Percentiles rank a stretch among this genome's conserved stretches.
These are phyloP conservation scores for Girardinichthys multiradiatus DNA, from an alignment of 2,113 vertebrate genomes.

Conservation along the genomic window DNA sequence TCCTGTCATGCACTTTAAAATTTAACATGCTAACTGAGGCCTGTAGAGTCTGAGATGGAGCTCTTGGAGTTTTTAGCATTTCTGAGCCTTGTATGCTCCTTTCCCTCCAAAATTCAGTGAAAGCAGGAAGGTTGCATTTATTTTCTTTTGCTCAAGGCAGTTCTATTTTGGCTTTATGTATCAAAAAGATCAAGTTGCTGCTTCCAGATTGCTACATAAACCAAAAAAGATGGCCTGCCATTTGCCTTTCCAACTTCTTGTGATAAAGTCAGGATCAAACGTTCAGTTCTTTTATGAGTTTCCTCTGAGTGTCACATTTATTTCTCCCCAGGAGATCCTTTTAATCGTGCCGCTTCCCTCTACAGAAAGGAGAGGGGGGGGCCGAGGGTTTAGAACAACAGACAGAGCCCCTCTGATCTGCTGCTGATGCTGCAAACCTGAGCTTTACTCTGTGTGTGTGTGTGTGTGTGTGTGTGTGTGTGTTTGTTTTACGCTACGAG, in stretches of 20 bases:
- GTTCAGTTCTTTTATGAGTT: constrained; percentile 14
- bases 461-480: no score
- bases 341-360: constrained; percentile 19
- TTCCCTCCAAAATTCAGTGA: background rate
- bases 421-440: constrained; percentile 57
- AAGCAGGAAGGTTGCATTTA: background rate
- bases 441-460: constrained; percentile 37
- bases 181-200: no score
- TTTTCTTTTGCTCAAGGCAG: background rate
- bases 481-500: background rate
- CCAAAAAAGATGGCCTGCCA: background rate
- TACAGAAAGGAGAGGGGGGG: constrained; percentile 1
- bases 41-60: no score
- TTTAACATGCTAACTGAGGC: no score
- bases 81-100: no score
- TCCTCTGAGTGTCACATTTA: constrained; percentile 27
- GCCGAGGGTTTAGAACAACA: constrained; percentile 41
- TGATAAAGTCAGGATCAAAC: background rate
- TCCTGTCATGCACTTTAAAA: no score
- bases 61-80: no score
- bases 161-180: no score
- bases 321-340: constrained; percentile 38
- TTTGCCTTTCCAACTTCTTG: background rate
- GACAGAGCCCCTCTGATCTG: constrained; percentile 33
- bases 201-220: background rate